phyloP scores from a whole-genome alignment of 2,113 vertebrate species.

The Rhabdomys dilectus region DNA sequence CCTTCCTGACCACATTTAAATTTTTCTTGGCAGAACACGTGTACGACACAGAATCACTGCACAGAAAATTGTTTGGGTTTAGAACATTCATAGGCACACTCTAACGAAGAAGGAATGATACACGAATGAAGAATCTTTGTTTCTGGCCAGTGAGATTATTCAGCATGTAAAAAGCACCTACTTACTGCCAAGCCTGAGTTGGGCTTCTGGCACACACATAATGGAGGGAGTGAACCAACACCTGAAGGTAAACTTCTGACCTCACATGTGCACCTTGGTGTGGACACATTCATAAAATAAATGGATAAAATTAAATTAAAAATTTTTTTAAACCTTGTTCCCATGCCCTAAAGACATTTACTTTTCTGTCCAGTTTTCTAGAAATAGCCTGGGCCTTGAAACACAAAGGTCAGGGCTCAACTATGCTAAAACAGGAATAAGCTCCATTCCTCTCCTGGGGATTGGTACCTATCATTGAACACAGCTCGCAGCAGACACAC shows the following conservation, averaged over 20 bases:
- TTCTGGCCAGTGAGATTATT: background rate
- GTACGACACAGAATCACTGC: background rate
- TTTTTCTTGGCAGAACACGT: background rate
- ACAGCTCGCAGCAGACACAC: background rate
- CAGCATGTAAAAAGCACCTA: background rate
- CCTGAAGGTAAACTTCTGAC: background rate
- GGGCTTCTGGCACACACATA: background rate
- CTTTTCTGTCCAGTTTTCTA: background rate
- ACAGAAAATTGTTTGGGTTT: background rate
- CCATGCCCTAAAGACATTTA: background rate
- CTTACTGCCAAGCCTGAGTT: background rate
- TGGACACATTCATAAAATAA: background rate
- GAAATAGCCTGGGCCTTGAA: background rate
- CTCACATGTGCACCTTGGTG: background rate
- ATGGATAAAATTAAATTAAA: background rate
- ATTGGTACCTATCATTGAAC: background rate
- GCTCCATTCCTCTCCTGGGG: background rate
- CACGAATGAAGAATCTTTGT: background rate
- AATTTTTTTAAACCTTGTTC: background rate
- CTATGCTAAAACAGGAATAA: background rate
- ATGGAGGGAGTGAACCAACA: background rate
- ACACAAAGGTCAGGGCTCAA: background rate
- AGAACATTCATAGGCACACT: background rate
- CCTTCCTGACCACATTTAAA: background rate
- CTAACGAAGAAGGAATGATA: background rate